These are phyloP conservation scores for Henricia sp. DNA, from an alignment of 53 echinoderm and acorn worm genomes.

Conservation along the genomic window DNA sequence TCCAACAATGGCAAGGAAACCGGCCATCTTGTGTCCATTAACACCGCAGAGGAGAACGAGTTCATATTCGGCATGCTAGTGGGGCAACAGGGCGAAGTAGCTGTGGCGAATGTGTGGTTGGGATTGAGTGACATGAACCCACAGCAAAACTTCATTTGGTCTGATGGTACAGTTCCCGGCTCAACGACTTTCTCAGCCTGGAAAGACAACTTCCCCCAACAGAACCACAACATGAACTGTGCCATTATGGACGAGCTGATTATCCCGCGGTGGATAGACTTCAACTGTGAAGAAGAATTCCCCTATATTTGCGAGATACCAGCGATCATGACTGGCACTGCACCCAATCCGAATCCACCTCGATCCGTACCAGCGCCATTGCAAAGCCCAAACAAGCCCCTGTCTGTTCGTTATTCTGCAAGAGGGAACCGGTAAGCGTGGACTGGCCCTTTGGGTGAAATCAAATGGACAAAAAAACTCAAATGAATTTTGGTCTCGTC, in stretches of 20 bases:
- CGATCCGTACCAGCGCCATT: background rate
- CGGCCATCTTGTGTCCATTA: slow-evolving; percentile 68
- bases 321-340: background rate
- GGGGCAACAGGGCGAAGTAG: slow-evolving; percentile 51
- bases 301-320: slow-evolving; percentile 44
- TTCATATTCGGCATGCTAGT: slow-evolving; percentile 53
- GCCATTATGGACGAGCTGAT: slow-evolving; percentile 8
- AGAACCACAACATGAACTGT: background rate
- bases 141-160: slow-evolving; percentile 25
- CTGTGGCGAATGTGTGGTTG: slow-evolving; percentile 38
- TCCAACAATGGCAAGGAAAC: background rate
- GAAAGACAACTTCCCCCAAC: slow-evolving; percentile 5
- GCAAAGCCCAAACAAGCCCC: slow-evolving; percentile 25
- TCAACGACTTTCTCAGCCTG: slow-evolving; percentile 56
- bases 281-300: slow-evolving; percentile 3
- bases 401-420: slow-evolving; percentile 11
- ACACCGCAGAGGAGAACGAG: slow-evolving; percentile 60
- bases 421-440: background rate
- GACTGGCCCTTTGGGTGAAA: no score
- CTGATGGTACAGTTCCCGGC: slow-evolving; percentile 53
- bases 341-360: background rate
- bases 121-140: slow-evolving; percentile 62
- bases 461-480: no score
- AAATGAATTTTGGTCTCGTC: no score
- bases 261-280: slow-evolving; percentile 25